Evolutionary conservation across 2,888 invertebrate genomes (phyloP).

Genomic region (Eulithis prunata): DNA sequence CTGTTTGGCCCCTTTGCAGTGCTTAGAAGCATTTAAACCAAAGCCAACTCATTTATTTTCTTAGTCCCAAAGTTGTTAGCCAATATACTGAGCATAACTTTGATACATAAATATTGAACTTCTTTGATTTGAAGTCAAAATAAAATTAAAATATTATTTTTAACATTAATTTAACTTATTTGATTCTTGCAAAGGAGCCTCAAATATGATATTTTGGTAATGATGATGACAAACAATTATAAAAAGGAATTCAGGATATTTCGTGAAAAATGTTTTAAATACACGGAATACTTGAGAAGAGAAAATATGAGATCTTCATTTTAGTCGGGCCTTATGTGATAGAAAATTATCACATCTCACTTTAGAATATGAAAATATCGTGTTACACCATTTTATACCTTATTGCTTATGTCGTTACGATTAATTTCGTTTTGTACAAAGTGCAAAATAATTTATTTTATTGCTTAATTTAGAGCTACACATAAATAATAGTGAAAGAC

Average conservation of each 20-base stretch:
- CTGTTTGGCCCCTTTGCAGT: slow-evolving; percentile 67
- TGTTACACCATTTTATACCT: slow-evolving; percentile 57
- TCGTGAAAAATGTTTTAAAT: slow-evolving; percentile 25
- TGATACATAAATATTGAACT: not conserved
- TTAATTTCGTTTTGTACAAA: slow-evolving; percentile 67
- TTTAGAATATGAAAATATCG: slow-evolving; percentile 80
- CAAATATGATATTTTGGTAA: slow-evolving; percentile 15
- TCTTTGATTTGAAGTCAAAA: slow-evolving; percentile 3
- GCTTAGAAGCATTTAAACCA: slow-evolving; percentile 3
- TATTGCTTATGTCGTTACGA: slow-evolving; percentile 65
- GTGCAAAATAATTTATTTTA: slow-evolving; percentile 65
- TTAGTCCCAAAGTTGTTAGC: slow-evolving; percentile 1
- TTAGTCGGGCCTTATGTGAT: slow-evolving; percentile 61
- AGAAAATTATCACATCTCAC: slow-evolving; percentile 74
- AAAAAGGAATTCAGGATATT: slow-evolving; percentile 17
- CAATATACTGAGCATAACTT: not conserved
- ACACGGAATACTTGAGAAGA: slow-evolving; percentile 33
- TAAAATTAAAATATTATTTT: not conserved
- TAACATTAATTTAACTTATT: not conserved
- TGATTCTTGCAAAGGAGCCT: slow-evolving; percentile 32
- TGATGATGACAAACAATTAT: slow-evolving; percentile 13
- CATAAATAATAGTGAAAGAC: slow-evolving; percentile 69
- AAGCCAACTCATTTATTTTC: not conserved
- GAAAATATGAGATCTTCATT: slow-evolving; percentile 50
- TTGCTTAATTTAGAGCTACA: slow-evolving; percentile 69